Evolutionary conservation across 2,797 vertebrate genomes (phyloP).

Genomic region (Selene dorsalis): DNA sequence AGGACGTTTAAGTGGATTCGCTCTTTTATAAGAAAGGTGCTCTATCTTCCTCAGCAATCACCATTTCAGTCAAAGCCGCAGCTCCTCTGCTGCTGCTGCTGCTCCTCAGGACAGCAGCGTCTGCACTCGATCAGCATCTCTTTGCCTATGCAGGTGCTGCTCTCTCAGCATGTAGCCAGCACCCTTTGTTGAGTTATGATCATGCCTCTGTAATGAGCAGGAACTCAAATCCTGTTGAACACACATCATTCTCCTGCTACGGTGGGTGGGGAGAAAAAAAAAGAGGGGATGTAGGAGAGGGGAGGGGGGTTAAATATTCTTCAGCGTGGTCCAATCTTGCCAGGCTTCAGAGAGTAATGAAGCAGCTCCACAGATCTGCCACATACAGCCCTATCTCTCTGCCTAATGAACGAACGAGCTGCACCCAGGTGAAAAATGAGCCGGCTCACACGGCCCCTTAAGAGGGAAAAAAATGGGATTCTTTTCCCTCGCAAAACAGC

Average conservation of each 20-base stretch:
- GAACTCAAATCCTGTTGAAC: slow-evolving; percentile 58
- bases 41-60: slow-evolving; percentile 38
- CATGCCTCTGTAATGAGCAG: slow-evolving; percentile 61
- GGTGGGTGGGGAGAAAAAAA: background rate
- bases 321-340: slow-evolving; percentile 39
- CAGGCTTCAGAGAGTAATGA: slow-evolving; percentile 72
- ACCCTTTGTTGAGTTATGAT: slow-evolving; percentile 62
- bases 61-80: slow-evolving; percentile 36
- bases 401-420: slow-evolving; percentile 73
- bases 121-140: slow-evolving; percentile 47
- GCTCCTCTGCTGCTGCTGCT: background rate
- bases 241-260: slow-evolving; percentile 34
- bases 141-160: slow-evolving; percentile 38
- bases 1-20: slow-evolving; percentile 12
- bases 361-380: slow-evolving; percentile 56
- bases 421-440: slow-evolving; percentile 75
- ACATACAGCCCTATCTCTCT: slow-evolving; percentile 57
- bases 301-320: slow-evolving; percentile 56
- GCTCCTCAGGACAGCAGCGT: slow-evolving; percentile 29
- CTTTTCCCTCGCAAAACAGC: slow-evolving; percentile 34
- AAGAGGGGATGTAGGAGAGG: background rate
- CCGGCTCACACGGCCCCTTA: slow-evolving; percentile 44
- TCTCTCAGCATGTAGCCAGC: slow-evolving; percentile 44
- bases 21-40: slow-evolving; percentile 8
- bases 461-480: slow-evolving; percentile 49